Evolutionary conservation across 2,797 vertebrate genomes (phyloP).

Genomic region (Sebastes glaucus): DNA sequence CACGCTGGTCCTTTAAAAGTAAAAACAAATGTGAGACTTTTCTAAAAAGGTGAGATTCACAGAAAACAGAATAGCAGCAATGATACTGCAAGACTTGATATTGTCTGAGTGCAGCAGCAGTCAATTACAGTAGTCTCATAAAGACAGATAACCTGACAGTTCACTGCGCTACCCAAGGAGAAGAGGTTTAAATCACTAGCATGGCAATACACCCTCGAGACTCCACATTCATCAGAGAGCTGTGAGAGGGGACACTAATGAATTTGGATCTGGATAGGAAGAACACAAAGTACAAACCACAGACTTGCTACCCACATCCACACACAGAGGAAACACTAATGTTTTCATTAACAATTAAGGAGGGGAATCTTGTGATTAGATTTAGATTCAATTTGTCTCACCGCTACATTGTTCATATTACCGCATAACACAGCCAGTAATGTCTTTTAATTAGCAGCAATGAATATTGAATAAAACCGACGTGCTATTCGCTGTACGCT

Average conservation of each 20-base stretch:
- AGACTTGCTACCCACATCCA: neutral
- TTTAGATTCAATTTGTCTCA: neutral
- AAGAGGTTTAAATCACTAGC: conserved; percentile 43
- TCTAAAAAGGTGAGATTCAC: neutral
- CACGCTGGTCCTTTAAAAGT: neutral
- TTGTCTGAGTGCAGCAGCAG: conserved; percentile 3
- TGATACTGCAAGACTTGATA: neutral
- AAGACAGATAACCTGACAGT: conserved; percentile 32
- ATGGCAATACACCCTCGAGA: conserved; percentile 24
- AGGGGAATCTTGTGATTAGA: neutral
- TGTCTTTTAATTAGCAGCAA: neutral
- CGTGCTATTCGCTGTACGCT: neutral
- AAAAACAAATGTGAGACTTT: neutral
- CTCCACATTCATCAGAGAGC: conserved; percentile 50
- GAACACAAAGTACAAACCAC: conserved; percentile 7
- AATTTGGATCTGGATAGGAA: conserved; percentile 31
- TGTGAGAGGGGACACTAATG: conserved; percentile 34
- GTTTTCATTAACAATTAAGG: neutral
- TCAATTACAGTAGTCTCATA: conserved; percentile 26
- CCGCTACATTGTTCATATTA: neutral
- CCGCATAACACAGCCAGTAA: neutral
- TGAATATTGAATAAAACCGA: neutral
- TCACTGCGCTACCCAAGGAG: conserved; percentile 7
- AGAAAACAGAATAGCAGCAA: neutral
- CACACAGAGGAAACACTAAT: neutral